Percentiles rank a stretch among this genome's conserved stretches.
Evolutionary conservation across 2,888 invertebrate species (phyloP).

Genomic region (Athrips mouffetella): DNA sequence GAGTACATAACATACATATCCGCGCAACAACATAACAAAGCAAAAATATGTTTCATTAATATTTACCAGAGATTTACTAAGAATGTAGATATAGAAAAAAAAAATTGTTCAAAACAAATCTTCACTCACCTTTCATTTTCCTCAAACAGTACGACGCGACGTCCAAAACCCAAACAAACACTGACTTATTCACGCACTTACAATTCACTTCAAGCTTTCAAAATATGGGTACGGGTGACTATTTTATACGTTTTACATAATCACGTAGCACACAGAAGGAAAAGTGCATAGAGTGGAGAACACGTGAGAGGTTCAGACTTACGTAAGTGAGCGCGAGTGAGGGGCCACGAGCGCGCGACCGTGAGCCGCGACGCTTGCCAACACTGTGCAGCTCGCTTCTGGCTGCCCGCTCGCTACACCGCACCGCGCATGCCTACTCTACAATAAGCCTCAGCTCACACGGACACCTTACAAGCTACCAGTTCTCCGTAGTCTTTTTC

Average conservation of each 20-base stretch:
- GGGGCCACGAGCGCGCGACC: slow-evolving; percentile 37
- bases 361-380: slow-evolving; percentile 47
- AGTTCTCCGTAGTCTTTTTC: slow-evolving; percentile 48
- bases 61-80: too few relatives aligned
- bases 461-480: slow-evolving; percentile 46
- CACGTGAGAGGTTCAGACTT: slow-evolving; percentile 38
- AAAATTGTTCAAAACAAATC: too few relatives aligned
- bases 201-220: not conserved
- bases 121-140: slow-evolving; percentile 4
- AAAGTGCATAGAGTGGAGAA: slow-evolving; percentile 6
- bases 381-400: slow-evolving; percentile 45
- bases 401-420: slow-evolving; percentile 34
- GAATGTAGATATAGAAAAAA: too few relatives aligned
- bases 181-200: slow-evolving; percentile 2
- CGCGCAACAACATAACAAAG: too few relatives aligned
- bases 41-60: too few relatives aligned
- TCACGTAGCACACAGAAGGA: not conserved
- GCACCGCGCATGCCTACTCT: slow-evolving; percentile 67
- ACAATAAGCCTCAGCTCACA: slow-evolving; percentile 63
- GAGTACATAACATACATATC: too few relatives aligned
- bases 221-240: slow-evolving; percentile 4
- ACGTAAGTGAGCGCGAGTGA: slow-evolving; percentile 55
- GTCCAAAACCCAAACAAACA: slow-evolving; percentile 1
- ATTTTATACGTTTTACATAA: not conserved
- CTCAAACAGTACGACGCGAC: not conserved